Base-by-base conservation (phyloP, 2,888 invertebrate species). In the Myathropa florea region DNA sequence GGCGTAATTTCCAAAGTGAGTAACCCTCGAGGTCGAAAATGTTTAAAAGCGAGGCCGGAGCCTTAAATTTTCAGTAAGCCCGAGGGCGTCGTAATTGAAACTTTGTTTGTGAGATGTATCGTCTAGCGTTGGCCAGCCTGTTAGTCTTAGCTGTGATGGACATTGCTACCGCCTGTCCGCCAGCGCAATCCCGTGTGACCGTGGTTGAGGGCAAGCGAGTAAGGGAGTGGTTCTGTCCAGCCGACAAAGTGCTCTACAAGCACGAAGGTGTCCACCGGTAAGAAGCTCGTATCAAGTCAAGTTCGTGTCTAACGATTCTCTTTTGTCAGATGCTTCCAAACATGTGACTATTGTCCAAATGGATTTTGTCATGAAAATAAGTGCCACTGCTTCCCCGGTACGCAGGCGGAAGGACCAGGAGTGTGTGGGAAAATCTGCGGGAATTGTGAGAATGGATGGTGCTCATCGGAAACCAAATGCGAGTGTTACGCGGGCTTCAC, bases 401-500 rank as follows among this genome's bases (percentile, higher is more conserved):
- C 9, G 2, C 21, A 12, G 3, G 26, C 23, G 14, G n/a, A 28
- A 9, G 10, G 28, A 6, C 26, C 14, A 3, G 68, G 68, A 33
- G 21, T 46, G 9, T 71, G 71, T 10, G 3, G 2, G 12, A 39
- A 61, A 28, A 28, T 71, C 28, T 71, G 71, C 14, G 21, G 60
- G 9, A 71, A 71, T 39, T 71, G 71, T 30, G 21, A 28, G 21
- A 71, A 71, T 46, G 71, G 71, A 61, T 71, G 71, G 71, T 71
- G 71, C 18, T 71, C 71, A 28, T 60, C 71, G 7, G 1, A 3
- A 4, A 28, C 26, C 2, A 71, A 71, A 26, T 71, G 71, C 4
- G 60, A 61, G 28, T 65, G 65, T 18, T 46, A 65, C 12, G 9
- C 6, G 3, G 65, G 65, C 2, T 53, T 57, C 4, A 1, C 4